Percentiles rank a stretch among this genome's conserved stretches.
Conservation (phyloP, 2,888 invertebrate species). For the Trichacis sp. region DNA sequence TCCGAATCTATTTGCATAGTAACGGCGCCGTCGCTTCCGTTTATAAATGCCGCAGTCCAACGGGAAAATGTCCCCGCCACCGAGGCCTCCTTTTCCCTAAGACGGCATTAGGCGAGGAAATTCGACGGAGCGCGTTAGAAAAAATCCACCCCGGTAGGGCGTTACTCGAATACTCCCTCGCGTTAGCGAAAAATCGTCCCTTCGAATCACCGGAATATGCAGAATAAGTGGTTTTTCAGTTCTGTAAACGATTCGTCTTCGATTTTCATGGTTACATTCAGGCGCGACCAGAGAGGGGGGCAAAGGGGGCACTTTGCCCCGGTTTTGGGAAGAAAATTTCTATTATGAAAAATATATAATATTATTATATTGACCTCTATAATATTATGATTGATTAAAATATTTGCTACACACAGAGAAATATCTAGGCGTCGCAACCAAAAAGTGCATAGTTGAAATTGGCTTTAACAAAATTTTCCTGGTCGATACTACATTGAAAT, state of each 20-base stretch:
- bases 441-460: too few relatives aligned
- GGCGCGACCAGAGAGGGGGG: too few relatives aligned
- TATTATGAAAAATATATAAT: too few relatives aligned
- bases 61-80: conserved; percentile 20
- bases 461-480: too few relatives aligned
- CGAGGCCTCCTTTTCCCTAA: not conserved
- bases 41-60: conserved; percentile 50
- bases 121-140: not conserved
- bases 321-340: too few relatives aligned
- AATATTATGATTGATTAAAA: not conserved
- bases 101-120: not conserved
- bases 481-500: too few relatives aligned
- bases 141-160: not conserved
- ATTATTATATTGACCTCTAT: too few relatives aligned
- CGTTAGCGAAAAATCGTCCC: not conserved
- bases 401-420: not conserved
- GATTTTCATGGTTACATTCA: too few relatives aligned
- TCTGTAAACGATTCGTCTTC: too few relatives aligned
- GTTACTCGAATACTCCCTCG: not conserved
- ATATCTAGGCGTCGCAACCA: not conserved
- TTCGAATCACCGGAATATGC: not conserved
- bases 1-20: conserved; percentile 68
- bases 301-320: too few relatives aligned
- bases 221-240: too few relatives aligned
- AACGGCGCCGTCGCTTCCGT: conserved; percentile 59